Conservation (phyloP, 53 echinoderm and acorn worm species). For the Patiria pectinifera region DNA sequence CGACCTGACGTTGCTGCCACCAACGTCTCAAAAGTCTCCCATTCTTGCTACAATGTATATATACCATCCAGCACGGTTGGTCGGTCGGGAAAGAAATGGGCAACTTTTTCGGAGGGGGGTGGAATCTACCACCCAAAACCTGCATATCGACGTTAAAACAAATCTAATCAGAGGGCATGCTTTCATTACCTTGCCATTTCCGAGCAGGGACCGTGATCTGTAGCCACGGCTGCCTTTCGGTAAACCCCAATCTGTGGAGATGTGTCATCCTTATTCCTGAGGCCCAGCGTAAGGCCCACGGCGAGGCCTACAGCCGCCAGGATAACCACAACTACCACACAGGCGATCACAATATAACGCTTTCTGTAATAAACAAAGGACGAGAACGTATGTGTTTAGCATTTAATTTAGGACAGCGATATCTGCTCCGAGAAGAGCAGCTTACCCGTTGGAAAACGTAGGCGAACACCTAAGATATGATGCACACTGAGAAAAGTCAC, state of each 20-base stretch:
- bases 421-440: too few relatives aligned
- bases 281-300: not conserved
- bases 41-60: too few relatives aligned
- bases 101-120: too few relatives aligned
- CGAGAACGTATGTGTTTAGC: not conserved
- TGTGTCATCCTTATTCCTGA: not conserved
- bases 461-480: too few relatives aligned
- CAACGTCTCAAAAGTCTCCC: too few relatives aligned
- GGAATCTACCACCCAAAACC: not conserved
- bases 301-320: not conserved
- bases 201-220: slow-evolving; percentile 58
- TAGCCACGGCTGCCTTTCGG: slow-evolving; percentile 61
- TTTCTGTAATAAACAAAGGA: not conserved
- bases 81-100: too few relatives aligned
- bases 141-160: not conserved
- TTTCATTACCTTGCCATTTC: slow-evolving; percentile 53
- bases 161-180: not conserved
- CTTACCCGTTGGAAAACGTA: too few relatives aligned
- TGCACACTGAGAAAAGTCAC: too few relatives aligned
- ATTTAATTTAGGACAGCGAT: not conserved
- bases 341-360: not conserved
- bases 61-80: too few relatives aligned
- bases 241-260: not conserved
- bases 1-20: too few relatives aligned
- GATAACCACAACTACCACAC: not conserved